Base-by-base conservation (phyloP, 2,797 vertebrate species). In the Avahi laniger region DNA sequence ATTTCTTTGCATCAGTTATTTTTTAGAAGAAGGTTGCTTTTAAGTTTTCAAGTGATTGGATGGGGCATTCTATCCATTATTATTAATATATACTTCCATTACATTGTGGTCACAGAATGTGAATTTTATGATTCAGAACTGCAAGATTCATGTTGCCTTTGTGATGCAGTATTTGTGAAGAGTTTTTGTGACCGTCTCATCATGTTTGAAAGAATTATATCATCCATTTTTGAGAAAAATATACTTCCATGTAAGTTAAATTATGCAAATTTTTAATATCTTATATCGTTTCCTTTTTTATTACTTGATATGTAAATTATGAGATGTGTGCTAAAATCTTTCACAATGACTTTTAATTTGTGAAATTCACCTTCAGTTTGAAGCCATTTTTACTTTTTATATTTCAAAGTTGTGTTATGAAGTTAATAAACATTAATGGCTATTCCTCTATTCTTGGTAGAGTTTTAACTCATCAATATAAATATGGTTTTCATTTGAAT, bases 401-500 rank as follows among this genome's bases (percentile, higher is more conserved):
- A 35, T 86, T 89, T 80, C 15, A 61, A 91, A 79, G 46, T 35
- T 90, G 65, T 13, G 5, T 57, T n/a, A 57, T 79, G 1, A 75
- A 18, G 11, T 89, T 93, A 93, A 75, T 91, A 75, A 85, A 92
- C 87, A 5, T 57, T 57, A 82, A 50, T 72, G 26, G 15, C 20
- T 86, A 81, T 41, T 82, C 41, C 33, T 41, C 43, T 79, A 57
- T 88, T 78, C 54, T 82, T 94, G 20, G 63, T 73, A 84, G 33
- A 75, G 61, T 92, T 93, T 93, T 72, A 85, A 93, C 20, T 85
- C 52, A 91, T 91, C 35, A 73, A 28, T 73, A 79, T 15, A 88
- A 96, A 90, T 48, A 69, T 3, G 2, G 54, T 69, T 95, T 80
- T 79, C 35, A 73, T 87, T 83, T 82, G 33, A 76, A 73, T 69